Evolutionary conservation across 2,888 invertebrate genomes (phyloP).

Genomic region (Taphrorychus bicolor): DNA sequence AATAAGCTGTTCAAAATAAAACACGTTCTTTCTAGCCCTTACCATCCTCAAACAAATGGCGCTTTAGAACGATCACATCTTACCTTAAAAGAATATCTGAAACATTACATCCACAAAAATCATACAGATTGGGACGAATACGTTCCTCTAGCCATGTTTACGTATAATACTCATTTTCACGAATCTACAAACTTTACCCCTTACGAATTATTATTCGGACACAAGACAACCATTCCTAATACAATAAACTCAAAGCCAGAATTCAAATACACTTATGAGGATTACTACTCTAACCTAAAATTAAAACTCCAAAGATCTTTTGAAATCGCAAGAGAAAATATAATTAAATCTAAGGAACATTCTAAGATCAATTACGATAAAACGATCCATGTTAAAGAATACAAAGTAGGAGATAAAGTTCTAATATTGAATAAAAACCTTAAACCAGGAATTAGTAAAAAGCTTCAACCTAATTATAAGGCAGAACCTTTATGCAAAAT

Average conservation of each 20-base stretch:
- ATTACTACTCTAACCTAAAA: constrained; percentile 43
- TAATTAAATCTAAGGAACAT: constrained; percentile 15
- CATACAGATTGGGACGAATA: constrained; percentile 45
- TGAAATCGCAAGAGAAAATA: constrained; percentile 41
- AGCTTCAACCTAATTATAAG: constrained; percentile 28
- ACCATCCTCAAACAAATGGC: constrained; percentile 50
- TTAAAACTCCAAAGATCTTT: constrained; percentile 43
- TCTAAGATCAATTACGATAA: constrained; percentile 20
- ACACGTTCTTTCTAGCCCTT: constrained; percentile 47
- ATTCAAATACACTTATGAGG: constrained; percentile 49
- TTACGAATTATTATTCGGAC: constrained; percentile 53
- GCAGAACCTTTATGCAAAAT: no score
- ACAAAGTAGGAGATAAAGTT: constrained; percentile 38
- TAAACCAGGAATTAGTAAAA: constrained; percentile 29
- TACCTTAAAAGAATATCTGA: constrained; percentile 26
- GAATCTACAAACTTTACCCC: constrained; percentile 49
- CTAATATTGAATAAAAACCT: constrained; percentile 28
- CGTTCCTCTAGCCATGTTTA: constrained; percentile 46
- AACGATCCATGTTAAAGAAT: constrained; percentile 36
- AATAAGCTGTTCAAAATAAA: constrained; percentile 49
- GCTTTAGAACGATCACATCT: constrained; percentile 48
- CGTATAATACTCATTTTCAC: constrained; percentile 23
- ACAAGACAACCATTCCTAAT: constrained; percentile 49
- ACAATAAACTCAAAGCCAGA: constrained; percentile 42
- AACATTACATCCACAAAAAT: constrained; percentile 48